phyloP scores from a whole-genome alignment of 2,888 invertebrate species.

The Lomographa bimaculata region DNA sequence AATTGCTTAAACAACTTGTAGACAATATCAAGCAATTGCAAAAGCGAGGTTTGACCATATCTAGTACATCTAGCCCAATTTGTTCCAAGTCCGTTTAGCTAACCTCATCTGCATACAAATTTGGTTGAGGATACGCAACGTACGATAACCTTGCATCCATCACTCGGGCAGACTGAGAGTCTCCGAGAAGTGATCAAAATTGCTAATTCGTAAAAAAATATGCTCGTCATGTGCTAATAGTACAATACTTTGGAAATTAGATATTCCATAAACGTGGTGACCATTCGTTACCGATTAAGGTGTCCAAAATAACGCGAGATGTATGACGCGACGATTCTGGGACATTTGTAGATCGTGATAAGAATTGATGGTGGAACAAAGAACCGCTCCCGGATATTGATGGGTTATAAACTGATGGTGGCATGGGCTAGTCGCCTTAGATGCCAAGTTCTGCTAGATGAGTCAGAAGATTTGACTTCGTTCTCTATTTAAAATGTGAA shows the following conservation, averaged over 20 bases:
- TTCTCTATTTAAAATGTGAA: too few species aligned
- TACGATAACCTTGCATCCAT: constrained; percentile 38
- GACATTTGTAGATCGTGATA: constrained; percentile 57
- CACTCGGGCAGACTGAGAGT: constrained; percentile 52
- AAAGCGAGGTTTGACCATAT: constrained; percentile 6
- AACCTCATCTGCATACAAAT: constrained; percentile 31
- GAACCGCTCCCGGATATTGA: constrained; percentile 54
- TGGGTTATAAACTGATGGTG: constrained; percentile 27
- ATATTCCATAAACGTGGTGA: constrained; percentile 49
- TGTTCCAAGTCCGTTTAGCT: constrained; percentile 25
- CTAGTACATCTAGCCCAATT: constrained; percentile 15
- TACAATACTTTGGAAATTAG: constrained; percentile 37
- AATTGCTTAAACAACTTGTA: too few species aligned
- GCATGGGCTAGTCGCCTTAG: constrained; percentile 7
- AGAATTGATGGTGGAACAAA: constrained; percentile 56
- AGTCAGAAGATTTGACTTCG: too few species aligned
- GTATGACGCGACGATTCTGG: constrained; percentile 71
- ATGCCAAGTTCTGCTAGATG: background rate
- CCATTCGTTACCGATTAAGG: constrained; percentile 57
- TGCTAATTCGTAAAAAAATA: constrained; percentile 50
- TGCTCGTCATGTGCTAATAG: constrained; percentile 29
- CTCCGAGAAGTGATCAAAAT: constrained; percentile 71
- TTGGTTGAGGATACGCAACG: constrained; percentile 17
- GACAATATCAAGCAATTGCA: constrained; percentile 12
- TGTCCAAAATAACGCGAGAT: constrained; percentile 59